A percentile compares a stretch with the other conserved stretches of the same genome.
These are phyloP conservation scores for Cathartes aura DNA, from an alignment of 2,113 vertebrate genomes.

Conservation along the genomic window DNA sequence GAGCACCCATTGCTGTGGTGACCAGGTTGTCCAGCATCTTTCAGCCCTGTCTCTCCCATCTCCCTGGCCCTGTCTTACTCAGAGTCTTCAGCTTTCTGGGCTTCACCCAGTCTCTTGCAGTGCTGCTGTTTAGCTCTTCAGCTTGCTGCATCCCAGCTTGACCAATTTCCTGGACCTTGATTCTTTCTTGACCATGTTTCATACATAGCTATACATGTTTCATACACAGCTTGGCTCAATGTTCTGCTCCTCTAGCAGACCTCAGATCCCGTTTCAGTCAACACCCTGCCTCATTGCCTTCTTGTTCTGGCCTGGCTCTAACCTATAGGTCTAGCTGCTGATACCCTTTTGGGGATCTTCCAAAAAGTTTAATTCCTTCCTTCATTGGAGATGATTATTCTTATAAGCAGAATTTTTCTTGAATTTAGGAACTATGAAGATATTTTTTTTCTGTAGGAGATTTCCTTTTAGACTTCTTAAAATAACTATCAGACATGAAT, in stretches of 20 bases:
- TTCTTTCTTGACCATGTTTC: not conserved
- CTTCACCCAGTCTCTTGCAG: not conserved
- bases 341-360: not conserved
- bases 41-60: not conserved
- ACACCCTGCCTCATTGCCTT: not conserved
- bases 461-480: conserved; percentile 11
- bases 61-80: not conserved
- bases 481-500: not conserved
- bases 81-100: not conserved
- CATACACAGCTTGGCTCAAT: not conserved
- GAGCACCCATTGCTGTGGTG: not conserved
- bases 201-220: not conserved
- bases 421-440: not conserved
- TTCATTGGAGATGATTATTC: not conserved
- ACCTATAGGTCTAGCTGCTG: not conserved
- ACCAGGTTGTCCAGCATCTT: not conserved
- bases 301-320: not conserved
- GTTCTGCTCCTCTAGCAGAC: not conserved
- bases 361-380: not conserved
- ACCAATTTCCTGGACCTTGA: not conserved
- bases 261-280: not conserved
- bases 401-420: not conserved
- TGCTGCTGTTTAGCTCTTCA: not conserved
- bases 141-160: not conserved
- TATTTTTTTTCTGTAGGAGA: not conserved